phyloP scores from a whole-genome alignment of 2,797 vertebrate genomes.

The Myotis planiceps region DNA sequence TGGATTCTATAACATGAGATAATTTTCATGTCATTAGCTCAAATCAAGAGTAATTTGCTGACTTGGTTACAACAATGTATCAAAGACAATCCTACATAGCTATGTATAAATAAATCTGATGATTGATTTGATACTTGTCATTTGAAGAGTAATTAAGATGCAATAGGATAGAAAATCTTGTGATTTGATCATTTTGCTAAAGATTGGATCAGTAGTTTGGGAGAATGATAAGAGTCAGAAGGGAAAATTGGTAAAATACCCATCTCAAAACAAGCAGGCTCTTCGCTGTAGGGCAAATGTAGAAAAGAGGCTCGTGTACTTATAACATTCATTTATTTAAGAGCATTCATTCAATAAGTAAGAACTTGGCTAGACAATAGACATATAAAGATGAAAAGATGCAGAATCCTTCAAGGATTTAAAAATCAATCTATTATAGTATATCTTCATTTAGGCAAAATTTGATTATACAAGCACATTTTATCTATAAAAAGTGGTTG shows the following conservation, averaged over 20 bases:
- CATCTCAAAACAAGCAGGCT: neutral
- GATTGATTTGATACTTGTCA: neutral
- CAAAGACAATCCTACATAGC: neutral
- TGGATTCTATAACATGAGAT: neutral
- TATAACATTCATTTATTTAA: neutral
- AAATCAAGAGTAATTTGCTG: neutral
- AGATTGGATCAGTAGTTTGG: neutral
- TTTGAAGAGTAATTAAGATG: constrained; percentile 38
- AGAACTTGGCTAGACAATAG: neutral
- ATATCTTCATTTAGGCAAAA: neutral
- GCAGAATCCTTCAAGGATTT: neutral
- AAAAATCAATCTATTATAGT: neutral
- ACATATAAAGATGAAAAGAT: neutral
- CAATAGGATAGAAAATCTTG: neutral
- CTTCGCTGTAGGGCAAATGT: neutral
- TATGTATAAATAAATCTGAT: neutral
- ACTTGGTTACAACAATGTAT: neutral
- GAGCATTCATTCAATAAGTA: constrained; percentile 35
- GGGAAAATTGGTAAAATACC: neutral
- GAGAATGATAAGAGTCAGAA: neutral
- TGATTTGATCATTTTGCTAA: neutral
- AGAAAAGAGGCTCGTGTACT: neutral
- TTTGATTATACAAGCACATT: neutral
- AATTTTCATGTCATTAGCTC: constrained; percentile 35
- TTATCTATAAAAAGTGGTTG: neutral